A percentile compares a stretch with the other conserved stretches of the same genome.
Evolutionary conservation across 1,140 invertebrate species (phyloP).

Genomic region (Apis cerana): DNA sequence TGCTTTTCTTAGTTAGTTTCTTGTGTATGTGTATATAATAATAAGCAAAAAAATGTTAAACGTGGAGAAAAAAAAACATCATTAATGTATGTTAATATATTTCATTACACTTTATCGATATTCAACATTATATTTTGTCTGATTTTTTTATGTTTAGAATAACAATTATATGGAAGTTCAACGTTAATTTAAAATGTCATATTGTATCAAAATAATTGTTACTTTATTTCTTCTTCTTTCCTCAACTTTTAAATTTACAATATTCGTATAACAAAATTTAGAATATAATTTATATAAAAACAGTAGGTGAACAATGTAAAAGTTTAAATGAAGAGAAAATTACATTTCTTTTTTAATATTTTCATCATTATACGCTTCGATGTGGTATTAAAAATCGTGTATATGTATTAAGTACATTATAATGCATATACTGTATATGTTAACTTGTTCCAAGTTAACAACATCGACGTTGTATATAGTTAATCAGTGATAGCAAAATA

Average conservation of each 20-base stretch:
- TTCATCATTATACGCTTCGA: slow-evolving; percentile 5
- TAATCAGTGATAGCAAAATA: slow-evolving; percentile 26
- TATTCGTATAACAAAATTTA: neutral
- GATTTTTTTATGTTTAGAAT: slow-evolving; percentile 2
- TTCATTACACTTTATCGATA: slow-evolving; percentile 3
- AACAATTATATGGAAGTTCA: neutral
- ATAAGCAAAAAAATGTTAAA: slow-evolving; percentile 74
- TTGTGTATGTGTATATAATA: slow-evolving; percentile 79
- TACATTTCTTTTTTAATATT: neutral
- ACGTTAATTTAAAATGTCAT: neutral
- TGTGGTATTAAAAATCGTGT: slow-evolving; percentile 11
- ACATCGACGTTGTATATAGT: slow-evolving; percentile 17
- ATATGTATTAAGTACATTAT: slow-evolving; percentile 9
- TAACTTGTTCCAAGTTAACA: neutral
- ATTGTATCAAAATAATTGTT: slow-evolving; percentile 9
- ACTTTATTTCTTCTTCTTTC: slow-evolving; percentile 22
- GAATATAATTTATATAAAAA: slow-evolving; percentile 1
- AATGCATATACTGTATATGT: neutral
- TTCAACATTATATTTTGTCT: neutral
- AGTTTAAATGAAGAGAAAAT: neutral
- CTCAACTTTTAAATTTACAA: slow-evolving; percentile 8
- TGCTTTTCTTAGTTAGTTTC: slow-evolving; percentile 54
- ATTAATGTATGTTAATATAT: slow-evolving; percentile 74
- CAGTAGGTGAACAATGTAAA: neutral
- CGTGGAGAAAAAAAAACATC: slow-evolving; percentile 70